Evolutionary conservation across 2,113 vertebrate species (phyloP), one percentile per base, ranked within the genome.

Genomic region (Tachycineta bicolor): DNA sequence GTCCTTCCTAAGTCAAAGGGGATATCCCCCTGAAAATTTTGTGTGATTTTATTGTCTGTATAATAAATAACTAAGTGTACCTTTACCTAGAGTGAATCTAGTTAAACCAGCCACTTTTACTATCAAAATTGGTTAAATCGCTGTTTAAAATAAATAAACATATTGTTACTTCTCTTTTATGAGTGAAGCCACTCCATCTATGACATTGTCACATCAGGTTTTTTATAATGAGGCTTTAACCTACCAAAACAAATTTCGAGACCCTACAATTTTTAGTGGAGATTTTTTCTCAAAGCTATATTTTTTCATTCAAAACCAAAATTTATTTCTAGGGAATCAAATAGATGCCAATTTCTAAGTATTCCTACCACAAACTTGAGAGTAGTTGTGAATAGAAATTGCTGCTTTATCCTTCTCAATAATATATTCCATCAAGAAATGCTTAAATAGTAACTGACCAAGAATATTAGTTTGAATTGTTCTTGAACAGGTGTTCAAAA

Each of bases 381-480:
- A 26, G 29, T 3, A 79, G n/a, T 44, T 64, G 77, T 91, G 33
- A 18, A 39, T 73, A 31, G 64, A 84, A 31, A 89, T 60, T 50
- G 34, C 41, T 71, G 29, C 13, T 94, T 84, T 96, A 13, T 83
- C 76, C 46, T 52, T 87, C 21, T 91, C 44, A 90, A 65, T 85
- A 49, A 92, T 62, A 75, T 25, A 79, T 79, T 81, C 33, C 22
- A 71, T 34, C 49, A 71, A 65, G 12, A 87, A 76, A 13, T 84
- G 22, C 28, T 49, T 82, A 88, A 92, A 94, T 86, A 69, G 44
- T 52, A 77, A 78, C 34, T 92, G 81, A 92, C 77, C 43, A 50
- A 77, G 68, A 94, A 85, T 33, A 85, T 90, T 84, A 87, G 50
- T 89, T 37, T 90, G 96, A 95, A 96, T 60, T 85, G 26, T 17